Evolutionary conservation across 2,888 invertebrate species (phyloP).

Genomic region (Chironomus tentans): DNA sequence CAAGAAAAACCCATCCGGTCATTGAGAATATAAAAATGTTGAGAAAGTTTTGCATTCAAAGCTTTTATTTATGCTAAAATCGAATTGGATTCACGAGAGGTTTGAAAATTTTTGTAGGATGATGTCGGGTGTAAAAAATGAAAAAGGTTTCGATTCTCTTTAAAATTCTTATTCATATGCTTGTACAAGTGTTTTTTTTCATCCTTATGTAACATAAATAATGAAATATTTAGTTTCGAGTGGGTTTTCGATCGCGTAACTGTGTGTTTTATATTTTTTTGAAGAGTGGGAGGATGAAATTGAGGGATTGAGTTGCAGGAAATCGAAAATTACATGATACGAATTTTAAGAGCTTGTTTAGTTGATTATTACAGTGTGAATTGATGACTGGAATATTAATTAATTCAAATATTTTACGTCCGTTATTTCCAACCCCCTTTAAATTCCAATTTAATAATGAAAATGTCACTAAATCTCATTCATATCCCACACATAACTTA

Average conservation of each 20-base stretch:
- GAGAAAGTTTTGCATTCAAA: not conserved
- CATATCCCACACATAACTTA: no score
- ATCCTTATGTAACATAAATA: not conserved
- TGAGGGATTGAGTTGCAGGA: not conserved
- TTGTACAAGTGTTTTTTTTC: not conserved
- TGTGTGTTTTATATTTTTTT: not conserved
- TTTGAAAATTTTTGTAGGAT: not conserved
- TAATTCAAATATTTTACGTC: no score
- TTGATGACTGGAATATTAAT: no score
- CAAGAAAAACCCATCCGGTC: not conserved
- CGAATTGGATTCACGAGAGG: not conserved
- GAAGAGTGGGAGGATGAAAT: not conserved
- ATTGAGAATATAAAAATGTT: not conserved
- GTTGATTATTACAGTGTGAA: no score
- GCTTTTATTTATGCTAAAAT: not conserved
- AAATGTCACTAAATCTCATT: no score
- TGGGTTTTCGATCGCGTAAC: not conserved
- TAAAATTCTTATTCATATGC: not conserved
- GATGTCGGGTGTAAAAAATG: not conserved
- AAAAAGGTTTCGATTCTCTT: not conserved
- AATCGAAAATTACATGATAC: no score
- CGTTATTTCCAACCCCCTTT: no score
- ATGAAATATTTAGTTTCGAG: constrained; percentile 7
- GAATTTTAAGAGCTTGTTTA: no score
- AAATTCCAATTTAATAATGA: no score